Percentiles rank a stretch among this genome's conserved stretches.
Evolutionary conservation across 2,113 vertebrate genomes (phyloP).

Genomic region (Redunca redunca): DNA sequence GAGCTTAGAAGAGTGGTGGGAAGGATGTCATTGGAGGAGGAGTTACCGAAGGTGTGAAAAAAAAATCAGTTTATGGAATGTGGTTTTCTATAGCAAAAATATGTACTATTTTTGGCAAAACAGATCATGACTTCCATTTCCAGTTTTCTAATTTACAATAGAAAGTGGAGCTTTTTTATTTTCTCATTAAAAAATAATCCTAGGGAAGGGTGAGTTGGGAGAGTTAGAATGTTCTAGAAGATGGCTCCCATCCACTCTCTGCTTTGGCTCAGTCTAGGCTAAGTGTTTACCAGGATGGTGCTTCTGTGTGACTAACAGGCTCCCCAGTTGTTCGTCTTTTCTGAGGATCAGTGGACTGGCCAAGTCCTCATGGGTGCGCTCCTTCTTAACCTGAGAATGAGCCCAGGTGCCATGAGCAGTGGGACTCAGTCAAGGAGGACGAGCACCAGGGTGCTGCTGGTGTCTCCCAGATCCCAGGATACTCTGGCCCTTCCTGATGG

Average conservation of each 20-base stretch:
- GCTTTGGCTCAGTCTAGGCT: neutral
- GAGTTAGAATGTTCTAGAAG: neutral
- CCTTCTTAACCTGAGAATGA: rapidly evolving
- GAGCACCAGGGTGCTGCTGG: too few relatives aligned
- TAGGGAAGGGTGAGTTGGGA: neutral
- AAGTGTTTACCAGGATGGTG: rapidly evolving
- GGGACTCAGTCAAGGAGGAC: rapidly evolving
- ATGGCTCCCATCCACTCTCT: neutral
- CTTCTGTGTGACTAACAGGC: rapidly evolving
- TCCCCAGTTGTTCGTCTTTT: rapidly evolving
- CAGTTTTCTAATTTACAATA: constrained; percentile 1
- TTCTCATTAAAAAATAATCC: neutral
- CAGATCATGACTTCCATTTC: neutral
- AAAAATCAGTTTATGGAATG: neutral
- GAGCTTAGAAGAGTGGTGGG: neutral
- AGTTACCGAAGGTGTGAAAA: neutral
- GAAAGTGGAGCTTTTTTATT: neutral
- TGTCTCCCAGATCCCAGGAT: neutral
- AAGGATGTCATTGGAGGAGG: neutral
- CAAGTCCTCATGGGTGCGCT: rapidly evolving
- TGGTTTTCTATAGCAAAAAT: neutral
- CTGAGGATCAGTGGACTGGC: rapidly evolving
- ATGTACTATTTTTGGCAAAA: neutral
- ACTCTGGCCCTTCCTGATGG: too few relatives aligned
- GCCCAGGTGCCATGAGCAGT: rapidly evolving